Base-by-base conservation (phyloP, 2,797 vertebrate species). In the Gambelia wislizenii region DNA sequence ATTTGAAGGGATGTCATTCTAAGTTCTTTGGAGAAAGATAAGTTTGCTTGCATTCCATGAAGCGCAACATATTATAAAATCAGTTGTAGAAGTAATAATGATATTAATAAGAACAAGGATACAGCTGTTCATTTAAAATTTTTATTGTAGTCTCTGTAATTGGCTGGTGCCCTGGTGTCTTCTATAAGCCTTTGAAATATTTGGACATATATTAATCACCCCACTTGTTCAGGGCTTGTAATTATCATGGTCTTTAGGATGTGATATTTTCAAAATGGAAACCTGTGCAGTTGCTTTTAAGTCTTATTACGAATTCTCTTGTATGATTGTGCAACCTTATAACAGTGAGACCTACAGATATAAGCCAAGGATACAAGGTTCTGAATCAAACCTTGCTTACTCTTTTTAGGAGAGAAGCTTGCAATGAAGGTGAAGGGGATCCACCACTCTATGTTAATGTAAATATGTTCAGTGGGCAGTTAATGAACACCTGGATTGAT, bases 401-500 rank as follows among this genome's bases (percentile, higher is more conserved):
- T 6, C 42, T 59, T 87, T 89, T 47, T 94, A 99, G 99, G 2
- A 97, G 99, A 88, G 98, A 99, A 95, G 98, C 98, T 5, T 99
- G 99, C 93, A 99, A 99, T 9, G 98, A 99, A 95, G 99, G 99
- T 6, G 98, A 99, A 77, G 99, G 99, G 0, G 99, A 99, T 94
- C 99, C 99, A 1, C 99, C 99, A 1, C 97, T 99, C 0, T 99
- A 99, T 0, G 99, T 99, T 56, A 99, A 99, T 0, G 99, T 99
- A 25, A 99, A 99, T 97, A 99, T 99, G 99, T 98, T 98, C 96
- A 99, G 97, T 0, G 99, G 99, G 8, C 98, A 99, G 95, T 98
- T 99, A 91, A 98, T 99, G 98, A 99, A 99, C 97, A 99, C 99
- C 0, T 99, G 99, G 99, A 99, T 99, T 0, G 99, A 99, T 96